Conservation (phyloP, 1,140 invertebrate species). For the Meteorus sp. region DNA sequence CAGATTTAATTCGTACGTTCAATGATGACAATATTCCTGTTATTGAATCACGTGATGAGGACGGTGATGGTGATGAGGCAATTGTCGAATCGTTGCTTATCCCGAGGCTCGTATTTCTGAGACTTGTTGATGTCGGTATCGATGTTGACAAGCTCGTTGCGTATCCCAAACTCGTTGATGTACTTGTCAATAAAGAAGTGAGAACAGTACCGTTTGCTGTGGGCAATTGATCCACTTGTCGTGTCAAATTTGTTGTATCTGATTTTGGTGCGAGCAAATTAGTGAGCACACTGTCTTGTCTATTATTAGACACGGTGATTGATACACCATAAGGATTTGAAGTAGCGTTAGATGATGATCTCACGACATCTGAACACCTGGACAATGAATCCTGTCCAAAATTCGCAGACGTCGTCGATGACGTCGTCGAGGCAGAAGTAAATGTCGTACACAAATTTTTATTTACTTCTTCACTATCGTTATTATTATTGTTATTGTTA, state of each 20-base stretch:
- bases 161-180: conserved; percentile 15
- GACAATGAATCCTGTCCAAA: conserved; percentile 6
- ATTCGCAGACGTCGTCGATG: conserved; percentile 34
- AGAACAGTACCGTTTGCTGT: conserved; percentile 36
- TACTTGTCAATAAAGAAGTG: conserved; percentile 28
- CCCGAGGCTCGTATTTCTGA: conserved; percentile 2
- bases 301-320: conserved; percentile 17
- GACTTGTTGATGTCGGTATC: background rate
- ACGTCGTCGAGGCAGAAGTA: conserved; percentile 27
- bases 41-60: conserved; percentile 39
- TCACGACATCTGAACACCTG: conserved; percentile 34
- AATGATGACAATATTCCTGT: conserved; percentile 43
- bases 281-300: conserved; percentile 28
- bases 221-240: conserved; percentile 14
- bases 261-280: conserved; percentile 29
- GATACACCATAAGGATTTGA: conserved; percentile 36
- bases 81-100: conserved; percentile 5
- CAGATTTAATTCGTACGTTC: conserved; percentile 42
- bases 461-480: conserved; percentile 24
- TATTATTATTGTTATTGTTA: conserved; percentile 24
- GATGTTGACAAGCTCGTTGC: background rate
- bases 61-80: conserved; percentile 25
- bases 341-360: background rate
- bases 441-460: conserved; percentile 30
- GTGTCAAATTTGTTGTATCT: conserved; percentile 24